These are phyloP conservation scores for Oligia latruncula DNA, from an alignment of 2,888 invertebrate genomes.

Conservation along the genomic window DNA sequence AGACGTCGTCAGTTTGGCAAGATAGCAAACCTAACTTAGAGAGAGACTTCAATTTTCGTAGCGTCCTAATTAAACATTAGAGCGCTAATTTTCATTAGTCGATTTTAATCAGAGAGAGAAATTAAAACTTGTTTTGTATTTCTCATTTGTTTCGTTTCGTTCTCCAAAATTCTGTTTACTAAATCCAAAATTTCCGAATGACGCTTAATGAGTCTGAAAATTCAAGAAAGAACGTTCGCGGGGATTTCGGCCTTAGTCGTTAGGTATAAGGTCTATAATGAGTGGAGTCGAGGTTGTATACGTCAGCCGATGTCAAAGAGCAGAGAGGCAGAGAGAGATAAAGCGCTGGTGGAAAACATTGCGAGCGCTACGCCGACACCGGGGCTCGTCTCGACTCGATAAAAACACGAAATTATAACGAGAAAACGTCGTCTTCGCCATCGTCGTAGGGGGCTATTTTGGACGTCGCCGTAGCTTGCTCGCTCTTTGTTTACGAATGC, in stretches of 20 bases:
- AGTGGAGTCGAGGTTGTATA: constrained; percentile 72
- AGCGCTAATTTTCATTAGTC: constrained; percentile 57
- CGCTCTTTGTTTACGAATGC: constrained; percentile 65
- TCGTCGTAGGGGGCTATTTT: constrained; percentile 71
- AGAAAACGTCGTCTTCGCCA: constrained; percentile 66
- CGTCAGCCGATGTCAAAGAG: constrained; percentile 88
- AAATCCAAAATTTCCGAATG: constrained; percentile 86
- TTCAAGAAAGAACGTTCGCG: constrained; percentile 70
- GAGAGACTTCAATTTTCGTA: constrained; percentile 22
- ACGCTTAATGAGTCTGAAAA: constrained; percentile 87
- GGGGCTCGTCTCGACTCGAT: constrained; percentile 70
- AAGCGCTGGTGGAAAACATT: constrained; percentile 86
- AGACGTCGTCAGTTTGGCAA: constrained; percentile 57
- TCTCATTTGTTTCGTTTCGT: constrained; percentile 72
- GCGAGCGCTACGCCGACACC: constrained; percentile 68
- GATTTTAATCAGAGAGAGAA: constrained; percentile 61
- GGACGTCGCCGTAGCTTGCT: constrained; percentile 67
- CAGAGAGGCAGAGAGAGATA: constrained; percentile 84
- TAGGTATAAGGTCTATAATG: constrained; percentile 77
- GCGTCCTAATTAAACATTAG: constrained; percentile 51
- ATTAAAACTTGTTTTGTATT: constrained; percentile 69
- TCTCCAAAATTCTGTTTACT: constrained; percentile 81
- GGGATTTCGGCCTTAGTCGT: constrained; percentile 72
- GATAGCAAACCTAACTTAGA: constrained; percentile 23
- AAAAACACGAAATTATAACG: constrained; percentile 74